Base-by-base conservation (phyloP, 2,797 vertebrate genomes). In the Dendrocincla fuliginosa region DNA sequence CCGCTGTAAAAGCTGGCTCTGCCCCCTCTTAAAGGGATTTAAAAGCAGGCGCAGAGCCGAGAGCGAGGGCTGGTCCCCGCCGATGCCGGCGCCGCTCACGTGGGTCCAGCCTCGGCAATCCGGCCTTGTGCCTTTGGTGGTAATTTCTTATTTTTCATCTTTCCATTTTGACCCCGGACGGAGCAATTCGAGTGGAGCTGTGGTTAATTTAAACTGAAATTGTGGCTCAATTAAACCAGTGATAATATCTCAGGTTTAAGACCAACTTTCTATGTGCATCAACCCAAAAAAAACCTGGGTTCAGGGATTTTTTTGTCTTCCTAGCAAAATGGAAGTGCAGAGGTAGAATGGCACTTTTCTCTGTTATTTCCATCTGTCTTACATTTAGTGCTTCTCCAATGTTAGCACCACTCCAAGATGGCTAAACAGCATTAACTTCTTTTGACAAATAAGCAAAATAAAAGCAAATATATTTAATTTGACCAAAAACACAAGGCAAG, bases 121-220 rank as follows among this genome's bases (percentile, higher is more conserved):
- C 89, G 86, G 64, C 50, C 42, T 85, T 46, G n/a, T 23, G 86
- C 65, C 75, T 94, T 61, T 8, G 63, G 71, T 81, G 50, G 67
- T 76, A 86, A 86, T 90, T 92, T 65, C 87, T 93, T 84, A 85
- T 89, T 93, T 94, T 90, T 70, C 85, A 67, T 89, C 89, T 74
- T 89, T 93, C 79, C 17, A 4, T 73, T 92, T 93, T 95, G 88
- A 57, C 37, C n/a, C 49, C 67, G 37, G 20, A 57, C 85, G 2
- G 28, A 77, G 75, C 10, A 59, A 41, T 41, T 76, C 32, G 1
- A 73, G 30, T 3, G 56, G 74, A 86, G 59, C 52, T 69, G 83
- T 46, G 24, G 24, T 76, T 91, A 30, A 73, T 69, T 87, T 87
- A 79, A 83, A 69, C 33, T 70, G 5, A 90, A 82, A 77, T 56